Evolutionary conservation across 2,888 invertebrate species (phyloP).

Genomic region (Agrilus mali): DNA sequence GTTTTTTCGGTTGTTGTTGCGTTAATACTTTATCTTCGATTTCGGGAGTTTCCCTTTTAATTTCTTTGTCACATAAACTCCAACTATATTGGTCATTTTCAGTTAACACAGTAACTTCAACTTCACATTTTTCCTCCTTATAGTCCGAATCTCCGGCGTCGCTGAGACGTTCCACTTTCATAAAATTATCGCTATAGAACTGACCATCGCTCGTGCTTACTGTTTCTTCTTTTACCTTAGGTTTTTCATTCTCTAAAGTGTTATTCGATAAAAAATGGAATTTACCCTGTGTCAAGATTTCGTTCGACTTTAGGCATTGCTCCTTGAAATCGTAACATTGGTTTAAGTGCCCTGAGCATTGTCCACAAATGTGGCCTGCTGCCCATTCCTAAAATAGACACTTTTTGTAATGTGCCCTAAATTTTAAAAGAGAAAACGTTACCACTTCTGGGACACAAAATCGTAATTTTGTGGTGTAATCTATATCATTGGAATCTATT

Average conservation of each 20-base stretch:
- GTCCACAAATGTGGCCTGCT: slow-evolving; percentile 10
- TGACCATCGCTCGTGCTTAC: too few relatives aligned
- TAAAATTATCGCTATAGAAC: too few relatives aligned
- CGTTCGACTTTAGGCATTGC: slow-evolving; percentile 20
- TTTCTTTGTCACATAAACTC: not conserved
- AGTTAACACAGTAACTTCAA: not conserved
- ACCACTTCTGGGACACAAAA: slow-evolving; percentile 24
- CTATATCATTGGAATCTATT: slow-evolving; percentile 11
- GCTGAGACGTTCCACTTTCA: not conserved
- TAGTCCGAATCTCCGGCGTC: slow-evolving; percentile 3
- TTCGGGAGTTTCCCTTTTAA: too few relatives aligned
- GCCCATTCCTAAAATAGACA: too few relatives aligned
- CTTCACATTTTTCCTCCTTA: not conserved
- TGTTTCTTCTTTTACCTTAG: too few relatives aligned
- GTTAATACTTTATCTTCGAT: too few relatives aligned
- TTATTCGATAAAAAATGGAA: too few relatives aligned
- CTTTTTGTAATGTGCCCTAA: too few relatives aligned
- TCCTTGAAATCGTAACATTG: slow-evolving; percentile 20
- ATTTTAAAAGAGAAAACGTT: slow-evolving; percentile 5
- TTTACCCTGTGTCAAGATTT: slow-evolving; percentile 6
- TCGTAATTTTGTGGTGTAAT: slow-evolving; percentile 17
- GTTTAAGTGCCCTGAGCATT: slow-evolving; percentile 20
- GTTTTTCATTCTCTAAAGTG: too few relatives aligned
- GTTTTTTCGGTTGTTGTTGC: too few relatives aligned
- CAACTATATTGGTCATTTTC: not conserved